Percentiles rank a stretch among this genome's conserved stretches.
phyloP scores from a whole-genome alignment of 2,888 invertebrate species.

The Ectropis crepuscularia region DNA sequence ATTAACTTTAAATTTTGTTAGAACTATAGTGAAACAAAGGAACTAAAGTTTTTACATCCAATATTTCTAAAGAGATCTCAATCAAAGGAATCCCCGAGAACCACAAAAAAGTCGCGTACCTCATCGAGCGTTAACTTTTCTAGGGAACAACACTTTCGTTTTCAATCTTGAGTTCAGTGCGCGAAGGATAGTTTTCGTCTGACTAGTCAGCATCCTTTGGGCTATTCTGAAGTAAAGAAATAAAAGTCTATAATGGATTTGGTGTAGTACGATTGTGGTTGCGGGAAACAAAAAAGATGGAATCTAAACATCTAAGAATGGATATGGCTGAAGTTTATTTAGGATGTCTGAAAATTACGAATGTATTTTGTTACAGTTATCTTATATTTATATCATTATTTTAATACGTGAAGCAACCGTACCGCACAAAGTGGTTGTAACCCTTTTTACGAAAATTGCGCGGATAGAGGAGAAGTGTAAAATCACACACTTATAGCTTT shows the following conservation, averaged over 20 bases:
- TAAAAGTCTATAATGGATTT: conserved; percentile 79
- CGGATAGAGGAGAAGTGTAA: too few relatives aligned
- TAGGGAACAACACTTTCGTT: conserved; percentile 48
- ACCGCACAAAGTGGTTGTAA: too few relatives aligned
- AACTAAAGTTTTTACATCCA: conserved; percentile 32
- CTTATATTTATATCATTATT: background rate
- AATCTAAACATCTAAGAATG: conserved; percentile 58
- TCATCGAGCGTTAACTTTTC: conserved; percentile 68
- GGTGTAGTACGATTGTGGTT: conserved; percentile 66
- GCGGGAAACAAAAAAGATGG: conserved; percentile 60
- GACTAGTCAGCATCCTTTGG: conserved; percentile 40
- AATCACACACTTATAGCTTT: too few relatives aligned
- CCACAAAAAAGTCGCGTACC: conserved; percentile 66
- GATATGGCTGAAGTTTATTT: conserved; percentile 36
- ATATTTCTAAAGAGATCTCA: conserved; percentile 53
- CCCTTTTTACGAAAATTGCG: too few relatives aligned
- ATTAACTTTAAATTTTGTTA: conserved; percentile 3
- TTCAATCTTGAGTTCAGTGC: conserved; percentile 57
- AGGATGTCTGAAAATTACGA: too few relatives aligned
- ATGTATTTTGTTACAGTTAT: background rate
- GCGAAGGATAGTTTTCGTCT: conserved; percentile 60
- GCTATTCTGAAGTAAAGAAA: conserved; percentile 74
- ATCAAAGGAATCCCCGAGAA: conserved; percentile 70
- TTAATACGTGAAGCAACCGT: too few relatives aligned
- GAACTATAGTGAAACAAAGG: conserved; percentile 23